Base-by-base conservation (phyloP, 30 jellyfish, hydroid and myxozoan species). In the Aurelia sp. region DNA sequence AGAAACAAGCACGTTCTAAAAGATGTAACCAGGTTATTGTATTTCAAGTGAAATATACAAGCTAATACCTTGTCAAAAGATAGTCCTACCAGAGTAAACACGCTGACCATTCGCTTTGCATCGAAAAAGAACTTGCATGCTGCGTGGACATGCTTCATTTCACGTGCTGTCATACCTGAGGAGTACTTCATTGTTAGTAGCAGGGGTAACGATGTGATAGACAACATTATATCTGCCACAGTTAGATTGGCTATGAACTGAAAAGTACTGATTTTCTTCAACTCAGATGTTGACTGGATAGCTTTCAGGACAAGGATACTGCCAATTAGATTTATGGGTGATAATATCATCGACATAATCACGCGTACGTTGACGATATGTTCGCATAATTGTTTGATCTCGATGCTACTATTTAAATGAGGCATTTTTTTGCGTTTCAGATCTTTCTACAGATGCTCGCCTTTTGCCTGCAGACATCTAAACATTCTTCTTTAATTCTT, bases 21-120 rank as follows among this genome's bases (percentile, higher is more conserved):
- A 7, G 80, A 40, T 33, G 84, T 77, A 38, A 71, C 13, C 18
- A 22, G 55, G 35, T 67, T 73, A 47, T 77, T 69, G 66, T 87
- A 78, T 44, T 67, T 87, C 67, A 87, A 64, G 59, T 77, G 96
- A 51, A 87, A 76, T 7, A 66, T n/a, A 55, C 96, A 87, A 17
- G 91, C 96, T 13, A 87, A 62, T 20, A 87, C 96, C 60, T 87
- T 87, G 35, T 87, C 96, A 18, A 87, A 27, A 4, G 96, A 87
- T 3, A 87, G 51, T 19, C 90, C 63, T 17, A 87, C 60, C 35
- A 87, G 55, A 21, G 96, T 87, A 17, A 87, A 41, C 33, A 73
- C 90, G 19, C 90, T 63, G 66, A 59, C 90, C 2, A 73, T 11
- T 66, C 76, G 76, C 44, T 66, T 62, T 13, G 86, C 51, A 31